These are phyloP conservation scores for Neolamprologus multifasciatus DNA, from an alignment of 2,797 vertebrate species.

Conservation along the genomic window DNA sequence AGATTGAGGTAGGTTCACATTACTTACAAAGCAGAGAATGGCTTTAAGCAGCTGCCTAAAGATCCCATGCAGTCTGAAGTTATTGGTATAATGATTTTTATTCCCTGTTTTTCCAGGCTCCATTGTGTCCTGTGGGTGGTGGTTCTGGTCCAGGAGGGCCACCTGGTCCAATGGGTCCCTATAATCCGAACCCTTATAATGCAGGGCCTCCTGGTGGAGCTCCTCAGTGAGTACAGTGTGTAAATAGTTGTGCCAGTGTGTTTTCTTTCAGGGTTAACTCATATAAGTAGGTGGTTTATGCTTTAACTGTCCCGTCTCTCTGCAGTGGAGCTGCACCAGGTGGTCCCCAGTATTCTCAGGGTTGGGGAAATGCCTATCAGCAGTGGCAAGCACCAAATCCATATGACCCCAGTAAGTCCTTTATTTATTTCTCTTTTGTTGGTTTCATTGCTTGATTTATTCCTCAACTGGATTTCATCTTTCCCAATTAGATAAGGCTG, in stretches of 20 bases:
- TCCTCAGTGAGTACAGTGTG: slow-evolving; percentile 81
- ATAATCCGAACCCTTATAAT: slow-evolving; percentile 90
- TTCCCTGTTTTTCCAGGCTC: slow-evolving; percentile 69
- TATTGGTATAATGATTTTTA: not conserved
- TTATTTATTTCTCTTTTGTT: not conserved
- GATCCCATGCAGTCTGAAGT: not conserved
- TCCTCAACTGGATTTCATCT: not conserved
- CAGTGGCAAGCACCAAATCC: slow-evolving; percentile 91
- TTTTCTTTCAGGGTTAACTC: not conserved
- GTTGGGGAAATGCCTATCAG: slow-evolving; percentile 89
- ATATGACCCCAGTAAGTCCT: slow-evolving; percentile 86
- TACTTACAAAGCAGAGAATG: fast-evolving
- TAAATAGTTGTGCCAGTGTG: not conserved
- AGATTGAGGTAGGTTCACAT: slow-evolving; percentile 83
- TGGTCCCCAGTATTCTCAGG: slow-evolving; percentile 87
- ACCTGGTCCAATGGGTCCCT: slow-evolving; percentile 87
- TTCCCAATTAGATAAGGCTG: slow-evolving; percentile 75
- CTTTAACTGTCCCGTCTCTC: not conserved
- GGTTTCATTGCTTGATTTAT: not conserved
- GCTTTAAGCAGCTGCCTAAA: not conserved
- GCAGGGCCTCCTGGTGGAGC: slow-evolving; percentile 87
- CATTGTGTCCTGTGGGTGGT: slow-evolving; percentile 86
- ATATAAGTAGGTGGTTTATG: not conserved
- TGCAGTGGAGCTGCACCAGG: slow-evolving; percentile 82
- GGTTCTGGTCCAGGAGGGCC: slow-evolving; percentile 82